A percentile compares a stretch with the other conserved stretches of the same genome.
These are phyloP conservation scores for Musca domestica DNA, from an alignment of 1,140 invertebrate species.

Conservation along the genomic window DNA sequence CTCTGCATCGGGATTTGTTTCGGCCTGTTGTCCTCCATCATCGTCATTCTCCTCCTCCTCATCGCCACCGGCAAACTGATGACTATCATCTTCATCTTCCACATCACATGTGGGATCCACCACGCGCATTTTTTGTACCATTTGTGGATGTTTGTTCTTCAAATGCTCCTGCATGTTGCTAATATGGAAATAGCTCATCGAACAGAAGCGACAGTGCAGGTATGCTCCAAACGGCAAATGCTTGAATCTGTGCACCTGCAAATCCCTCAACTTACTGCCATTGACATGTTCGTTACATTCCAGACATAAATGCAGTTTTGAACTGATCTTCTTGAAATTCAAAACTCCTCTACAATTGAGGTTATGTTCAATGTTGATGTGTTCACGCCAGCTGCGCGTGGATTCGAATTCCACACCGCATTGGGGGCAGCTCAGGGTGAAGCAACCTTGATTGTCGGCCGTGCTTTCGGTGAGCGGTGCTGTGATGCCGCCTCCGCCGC, in stretches of 20 bases:
- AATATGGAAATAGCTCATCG: constrained; percentile 23
- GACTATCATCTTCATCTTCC: constrained; percentile 5
- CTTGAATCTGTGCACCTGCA: constrained; percentile 42
- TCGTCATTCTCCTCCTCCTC: background rate
- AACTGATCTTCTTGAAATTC: constrained; percentile 37
- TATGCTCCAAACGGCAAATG: constrained; percentile 44
- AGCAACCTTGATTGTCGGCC: constrained; percentile 28
- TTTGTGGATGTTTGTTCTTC: constrained; percentile 26
- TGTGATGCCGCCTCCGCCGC: too few relatives aligned
- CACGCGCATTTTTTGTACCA: constrained; percentile 11
- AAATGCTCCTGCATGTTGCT: constrained; percentile 26
- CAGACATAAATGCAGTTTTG: constrained; percentile 36
- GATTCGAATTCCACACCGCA: constrained; percentile 40
- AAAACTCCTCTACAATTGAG: constrained; percentile 33
- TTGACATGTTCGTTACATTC: constrained; percentile 42
- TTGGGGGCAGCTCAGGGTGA: constrained; percentile 40
- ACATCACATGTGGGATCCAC: constrained; percentile 7
- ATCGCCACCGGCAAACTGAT: background rate
- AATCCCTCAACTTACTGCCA: constrained; percentile 35
- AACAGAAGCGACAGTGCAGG: constrained; percentile 34
- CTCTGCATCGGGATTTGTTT: too few relatives aligned
- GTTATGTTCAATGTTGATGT: constrained; percentile 40
- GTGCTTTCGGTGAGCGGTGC: constrained; percentile 1
- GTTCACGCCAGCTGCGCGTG: constrained; percentile 37
- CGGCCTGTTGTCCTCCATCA: background rate